phyloP scores from a whole-genome alignment of 2,888 invertebrate species.

The Leptopilina syphax region DNA sequence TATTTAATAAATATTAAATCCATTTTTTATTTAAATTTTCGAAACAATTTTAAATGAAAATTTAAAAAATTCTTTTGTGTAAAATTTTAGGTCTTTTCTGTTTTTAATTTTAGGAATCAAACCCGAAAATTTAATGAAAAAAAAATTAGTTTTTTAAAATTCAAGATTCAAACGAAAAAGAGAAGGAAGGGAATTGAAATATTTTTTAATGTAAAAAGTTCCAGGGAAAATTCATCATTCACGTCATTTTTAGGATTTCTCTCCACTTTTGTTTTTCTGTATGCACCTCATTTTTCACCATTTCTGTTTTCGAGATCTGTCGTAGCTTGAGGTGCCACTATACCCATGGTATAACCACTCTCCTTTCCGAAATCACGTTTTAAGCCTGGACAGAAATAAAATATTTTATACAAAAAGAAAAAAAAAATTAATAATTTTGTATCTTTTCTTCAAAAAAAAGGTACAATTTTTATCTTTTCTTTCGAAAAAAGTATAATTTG shows the following conservation, averaged over 20 bases:
- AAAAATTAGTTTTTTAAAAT: no score
- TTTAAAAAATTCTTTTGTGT: no score
- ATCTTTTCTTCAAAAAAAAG: neutral
- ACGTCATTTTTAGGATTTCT: conserved; percentile 17
- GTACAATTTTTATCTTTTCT: no score
- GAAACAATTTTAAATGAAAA: no score
- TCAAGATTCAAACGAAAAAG: no score
- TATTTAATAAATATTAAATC: no score
- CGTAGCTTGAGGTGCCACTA: conserved; percentile 74
- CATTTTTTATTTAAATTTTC: no score
- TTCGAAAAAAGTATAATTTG: neutral
- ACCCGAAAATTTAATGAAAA: no score
- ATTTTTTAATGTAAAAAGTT: neutral
- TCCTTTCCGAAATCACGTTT: conserved; percentile 67
- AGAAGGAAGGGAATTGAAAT: no score
- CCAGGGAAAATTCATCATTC: conserved; percentile 23
- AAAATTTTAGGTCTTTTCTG: no score
- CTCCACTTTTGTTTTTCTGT: conserved; percentile 20
- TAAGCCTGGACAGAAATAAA: conserved; percentile 53
- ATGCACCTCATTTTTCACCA: conserved; percentile 38
- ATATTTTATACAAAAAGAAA: neutral
- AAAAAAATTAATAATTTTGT: no score
- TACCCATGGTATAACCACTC: conserved; percentile 71
- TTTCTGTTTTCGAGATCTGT: conserved; percentile 51
- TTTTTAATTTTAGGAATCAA: no score